Evolutionary conservation across 2,113 vertebrate species (phyloP), one percentile per base, ranked within the genome.

Genomic region (Saguinus imperator): DNA sequence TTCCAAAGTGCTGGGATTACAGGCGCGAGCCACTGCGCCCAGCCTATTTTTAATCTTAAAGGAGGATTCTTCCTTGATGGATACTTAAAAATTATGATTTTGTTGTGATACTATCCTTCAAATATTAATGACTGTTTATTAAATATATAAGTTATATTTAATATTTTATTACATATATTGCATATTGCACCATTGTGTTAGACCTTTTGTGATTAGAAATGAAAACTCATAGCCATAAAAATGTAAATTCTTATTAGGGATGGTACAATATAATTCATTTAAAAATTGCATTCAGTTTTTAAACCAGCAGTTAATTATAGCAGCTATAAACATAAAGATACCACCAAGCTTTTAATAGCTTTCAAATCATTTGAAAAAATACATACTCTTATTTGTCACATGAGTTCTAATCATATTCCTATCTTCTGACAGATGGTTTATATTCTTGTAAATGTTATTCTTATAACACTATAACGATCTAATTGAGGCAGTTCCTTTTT

Each of bases 351-450:
- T 52, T 93, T 79, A 92, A 94, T 76, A 96, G 77, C 43, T 87
- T 96, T 79, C 40, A 89, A 94, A 55, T 13, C 37, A 40, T 82
- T 75, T 89, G 83, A 29, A 89, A 97, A 94, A 82, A 84, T 94
- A 79, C 14, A 40, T 68, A 83, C 32, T 94, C 37, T 40, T 92
- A 40, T 91, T 84, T 96, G 82, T 95, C 82, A 86, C 52, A 29
- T 88, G 58, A 87, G n/a, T 89, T 94, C 66, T 57, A 61, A 73
- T 94, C 45, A 83, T 87, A 83, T 55, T 96, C 91, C 92, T 55
- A 32, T 92, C 50, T 90, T 87, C 64, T 93, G 89, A 91, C 94
- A 96, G 94, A 94, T 96, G 95, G 77, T 91, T 95, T 94, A 52
- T 91, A 66, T 84, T 90, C 66, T 94, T 97, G 81, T 76, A 89